These are phyloP conservation scores for Catocala fraxini DNA, from an alignment of 2,888 invertebrate species.

Conservation along the genomic window DNA sequence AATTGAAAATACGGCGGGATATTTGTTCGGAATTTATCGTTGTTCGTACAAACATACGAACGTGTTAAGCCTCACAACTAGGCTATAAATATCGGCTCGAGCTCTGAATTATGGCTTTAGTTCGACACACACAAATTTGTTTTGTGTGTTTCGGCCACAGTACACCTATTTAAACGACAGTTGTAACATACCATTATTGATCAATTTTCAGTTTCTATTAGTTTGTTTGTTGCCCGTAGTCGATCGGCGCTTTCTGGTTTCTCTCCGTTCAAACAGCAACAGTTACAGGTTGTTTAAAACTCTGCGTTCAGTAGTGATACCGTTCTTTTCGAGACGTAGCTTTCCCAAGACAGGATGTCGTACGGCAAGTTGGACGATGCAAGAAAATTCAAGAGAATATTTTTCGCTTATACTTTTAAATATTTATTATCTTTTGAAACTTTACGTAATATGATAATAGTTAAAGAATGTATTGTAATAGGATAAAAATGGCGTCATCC, in stretches of 20 bases:
- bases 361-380: background rate
- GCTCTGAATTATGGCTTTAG: constrained; percentile 71
- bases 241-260: constrained; percentile 2
- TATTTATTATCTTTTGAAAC: background rate
- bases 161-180: constrained; percentile 51
- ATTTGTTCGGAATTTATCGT: constrained; percentile 68
- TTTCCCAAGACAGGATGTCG: constrained; percentile 16
- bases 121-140: constrained; percentile 65
- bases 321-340: too few species aligned
- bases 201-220: constrained; percentile 38
- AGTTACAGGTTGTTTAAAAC: too few species aligned
- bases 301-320: too few species aligned
- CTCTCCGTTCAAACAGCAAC: too few species aligned
- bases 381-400: constrained; percentile 22
- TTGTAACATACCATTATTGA: constrained; percentile 39
- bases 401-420: constrained; percentile 7
- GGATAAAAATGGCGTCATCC: too few species aligned
- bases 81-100: constrained; percentile 74
- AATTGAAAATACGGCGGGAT: constrained; percentile 59
- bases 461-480: too few species aligned
- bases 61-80: constrained; percentile 74
- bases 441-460: too few species aligned
- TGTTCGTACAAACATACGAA: constrained; percentile 65
- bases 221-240: constrained; percentile 31
- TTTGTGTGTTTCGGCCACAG: constrained; percentile 53